Evolutionary conservation across 2,888 invertebrate species (phyloP), one percentile per base, ranked within the genome.

Genomic region (Pemphredon lugubris): DNA sequence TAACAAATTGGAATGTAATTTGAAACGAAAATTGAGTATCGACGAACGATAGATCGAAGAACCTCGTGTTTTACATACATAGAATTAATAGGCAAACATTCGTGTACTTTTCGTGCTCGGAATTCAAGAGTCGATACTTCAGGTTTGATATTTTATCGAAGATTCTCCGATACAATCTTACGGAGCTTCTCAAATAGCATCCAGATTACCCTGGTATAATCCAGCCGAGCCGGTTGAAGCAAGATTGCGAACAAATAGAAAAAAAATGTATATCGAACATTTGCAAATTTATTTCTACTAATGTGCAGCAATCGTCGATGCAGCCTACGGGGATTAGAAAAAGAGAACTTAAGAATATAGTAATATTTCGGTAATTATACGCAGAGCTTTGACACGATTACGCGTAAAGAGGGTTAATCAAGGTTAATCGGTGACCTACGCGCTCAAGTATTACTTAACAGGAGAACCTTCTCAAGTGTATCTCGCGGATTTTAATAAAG

Each of bases 381-480:
- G 21, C 50, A 48, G 20, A 16, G 51, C 30, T 58, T 73, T 71
- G 61, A 54, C 60, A 71, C 60, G 65, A 73, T 71, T 73, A 73
- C 44, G 48, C 61, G 45, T 55, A 13, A 53, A 48, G 30, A 23
- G 65, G 73, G 69, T 75, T 75, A 80, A 80, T 79, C 59, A 65
- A 67, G 80, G 73, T 77, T 73, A 80, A 80, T 70, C 57, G 18
- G 13, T 80, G 64, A 63, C 73, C 63, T 71, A 75, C 66, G 51
- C 69, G 65, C 57, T 64, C 18, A 21, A 48, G 51, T 45, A 65
- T 69, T 73, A 60, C 13, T 2, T 32, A 45, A 61, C 50, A 26
- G 63, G 45, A 2, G 32, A 55, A 44, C 47, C 40, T 58, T 39
- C 59, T 60, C 23, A 59, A 65, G 40, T 65, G 48, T 37, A 65